Evolutionary conservation across 2,113 vertebrate species (phyloP).

Genomic region (Lepus europaeus): DNA sequence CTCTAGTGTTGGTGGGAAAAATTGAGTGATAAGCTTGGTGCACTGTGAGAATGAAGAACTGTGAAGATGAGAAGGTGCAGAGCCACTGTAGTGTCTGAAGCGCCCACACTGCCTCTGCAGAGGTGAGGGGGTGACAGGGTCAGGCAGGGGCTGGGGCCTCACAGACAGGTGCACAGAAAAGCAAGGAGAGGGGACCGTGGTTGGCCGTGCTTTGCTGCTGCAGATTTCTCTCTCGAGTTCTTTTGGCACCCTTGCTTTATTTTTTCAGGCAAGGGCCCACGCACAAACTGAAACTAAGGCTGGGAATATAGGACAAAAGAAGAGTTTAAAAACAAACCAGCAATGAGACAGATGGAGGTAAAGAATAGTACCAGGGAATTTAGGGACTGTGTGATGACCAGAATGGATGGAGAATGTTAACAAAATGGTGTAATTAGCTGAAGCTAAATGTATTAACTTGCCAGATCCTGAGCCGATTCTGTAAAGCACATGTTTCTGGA

Average conservation of each 20-base stretch:
- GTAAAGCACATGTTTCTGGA: constrained; percentile 6
- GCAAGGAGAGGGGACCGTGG: background rate
- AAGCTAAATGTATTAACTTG: background rate
- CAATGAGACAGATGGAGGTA: background rate
- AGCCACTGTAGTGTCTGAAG: background rate
- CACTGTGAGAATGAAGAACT: background rate
- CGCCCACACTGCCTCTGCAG: background rate
- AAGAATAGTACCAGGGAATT: background rate
- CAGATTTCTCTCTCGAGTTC: background rate
- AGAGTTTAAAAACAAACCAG: background rate
- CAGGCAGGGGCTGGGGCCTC: rapidly evolving
- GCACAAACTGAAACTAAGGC: background rate
- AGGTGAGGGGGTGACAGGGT: background rate
- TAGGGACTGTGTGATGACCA: background rate
- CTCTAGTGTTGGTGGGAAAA: background rate
- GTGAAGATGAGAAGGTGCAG: background rate
- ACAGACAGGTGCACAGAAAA: rapidly evolving
- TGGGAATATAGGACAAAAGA: no score
- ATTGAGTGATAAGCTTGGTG: background rate
- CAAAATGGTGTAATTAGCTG: background rate
- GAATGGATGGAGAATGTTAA: background rate
- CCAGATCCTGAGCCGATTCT: background rate
- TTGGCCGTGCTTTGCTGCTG: rapidly evolving
- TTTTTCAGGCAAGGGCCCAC: background rate
- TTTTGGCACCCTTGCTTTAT: background rate